Conservation (phyloP, 1,140 invertebrate genomes). For the Microplitis mediator region DNA sequence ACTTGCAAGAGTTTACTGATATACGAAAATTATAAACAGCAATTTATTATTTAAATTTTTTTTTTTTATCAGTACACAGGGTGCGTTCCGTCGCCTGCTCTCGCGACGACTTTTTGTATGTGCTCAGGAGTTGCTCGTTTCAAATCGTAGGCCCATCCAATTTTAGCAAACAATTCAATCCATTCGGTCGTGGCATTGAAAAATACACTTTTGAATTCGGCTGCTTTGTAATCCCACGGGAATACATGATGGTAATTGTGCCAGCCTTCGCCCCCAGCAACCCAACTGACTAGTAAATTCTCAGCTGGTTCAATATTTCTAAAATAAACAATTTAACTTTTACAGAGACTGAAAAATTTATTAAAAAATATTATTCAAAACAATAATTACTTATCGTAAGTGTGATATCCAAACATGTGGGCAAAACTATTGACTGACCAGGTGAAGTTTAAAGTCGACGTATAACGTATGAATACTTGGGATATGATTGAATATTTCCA, state of each 20-base stretch:
- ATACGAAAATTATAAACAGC: no score
- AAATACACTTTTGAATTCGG: neutral
- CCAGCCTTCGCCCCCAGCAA: neutral
- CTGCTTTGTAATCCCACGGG: constrained; percentile 15
- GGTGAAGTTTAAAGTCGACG: constrained; percentile 67
- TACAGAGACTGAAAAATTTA: no score
- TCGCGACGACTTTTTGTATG: neutral
- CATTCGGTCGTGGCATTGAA: neutral
- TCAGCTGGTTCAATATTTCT: neutral
- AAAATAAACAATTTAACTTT: neutral
- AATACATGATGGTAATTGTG: constrained; percentile 23
- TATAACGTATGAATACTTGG: constrained; percentile 48
- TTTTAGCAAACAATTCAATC: neutral
- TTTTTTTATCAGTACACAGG: no score
- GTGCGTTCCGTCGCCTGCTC: neutral
- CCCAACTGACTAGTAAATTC: neutral
- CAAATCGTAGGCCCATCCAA: neutral
- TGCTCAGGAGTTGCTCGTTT: neutral
- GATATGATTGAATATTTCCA: neutral
- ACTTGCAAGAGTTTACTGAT: no score
- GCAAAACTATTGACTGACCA: constrained; percentile 76
- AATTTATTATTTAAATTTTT: no score
- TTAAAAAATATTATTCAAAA: neutral
- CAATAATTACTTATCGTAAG: constrained; percentile 67
- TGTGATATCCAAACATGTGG: constrained; percentile 69